Evolutionary conservation across 2,797 vertebrate genomes (phyloP), one percentile per base, ranked within the genome.

Genomic region (Phataginus tricuspis): DNA sequence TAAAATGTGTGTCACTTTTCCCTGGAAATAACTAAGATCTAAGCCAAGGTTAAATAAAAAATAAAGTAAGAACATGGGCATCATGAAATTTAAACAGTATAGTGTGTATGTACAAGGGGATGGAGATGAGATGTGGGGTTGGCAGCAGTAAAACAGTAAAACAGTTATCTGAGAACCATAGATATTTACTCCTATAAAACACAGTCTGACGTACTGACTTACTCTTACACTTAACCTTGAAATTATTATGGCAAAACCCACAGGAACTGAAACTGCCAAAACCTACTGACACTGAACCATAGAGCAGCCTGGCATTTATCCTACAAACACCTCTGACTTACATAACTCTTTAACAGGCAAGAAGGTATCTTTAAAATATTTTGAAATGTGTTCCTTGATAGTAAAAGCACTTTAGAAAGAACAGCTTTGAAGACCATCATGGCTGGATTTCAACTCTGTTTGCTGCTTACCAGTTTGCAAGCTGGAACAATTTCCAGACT

Each of bases 11-110:
- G 31, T 61, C 55, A 64, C 13, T 27, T 80, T 88, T 31, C 11
- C 39, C 23, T 61, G 84, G 37, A 92, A 96, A 90, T 53, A 89
- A 51, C 31, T 72, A 53, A 84, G 39, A 93, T 45, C 13, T 77
- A 86, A 78, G 15, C 21, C 66, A 97, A 78, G 39, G 42, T 91
- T 74, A 93, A 53, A 86, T 75, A 53, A 68, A 77, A 64, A 68
- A 34, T 25, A 74, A 71, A 84, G 7, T 55, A 39, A 77, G 9
- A 91, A 53, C 3, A 25, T 45, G 63, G 45, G 25, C 3, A 42
- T 72, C 27, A 63, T 42, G 61, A 27, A 49, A 64, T 59, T 77
- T 39, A 29, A 87, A 21, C 8, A 45, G 2, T 25, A 4, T 34
- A 31, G 9, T 42, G 4, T 37, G 27, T 66, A 51, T 59, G 6